Base-by-base conservation (phyloP, 1,140 invertebrate species). In the Pseudobourletiella spinata region DNA sequence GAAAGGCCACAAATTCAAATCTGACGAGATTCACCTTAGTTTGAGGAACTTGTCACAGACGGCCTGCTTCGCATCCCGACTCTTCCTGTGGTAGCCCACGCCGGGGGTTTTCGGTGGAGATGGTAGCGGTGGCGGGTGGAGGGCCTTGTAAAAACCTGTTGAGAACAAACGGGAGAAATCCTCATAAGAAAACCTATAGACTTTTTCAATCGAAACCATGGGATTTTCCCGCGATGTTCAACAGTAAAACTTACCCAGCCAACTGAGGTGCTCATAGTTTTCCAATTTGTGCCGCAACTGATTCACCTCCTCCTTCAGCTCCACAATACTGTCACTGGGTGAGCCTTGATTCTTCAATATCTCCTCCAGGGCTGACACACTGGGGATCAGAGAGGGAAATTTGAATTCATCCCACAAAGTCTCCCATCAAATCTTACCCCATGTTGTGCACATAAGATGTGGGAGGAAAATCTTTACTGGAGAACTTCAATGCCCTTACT, bases 11-110 rank as follows among this genome's bases (percentile, higher is more conserved):
- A n/a, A n/a, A n/a, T n/a, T n/a, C n/a, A n/a, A n/a, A n/a, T n/a
- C n/a, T n/a, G n/a, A n/a, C n/a, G n/a, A n/a, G n/a, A 48, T 43
- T 51, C 35, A 86, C 84, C 84, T 84, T 70, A 86, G 85, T 73
- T 81, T 81, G 63, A 81, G 76, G 74, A 86, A 87, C 74, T 85
- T 84, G 72, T 86, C 81, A 69, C 83, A 82, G 32, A 86, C 82
- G 61, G 77, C 75, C 70, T 81, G 78, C 70, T 84, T 83, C 56
- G 83, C 78, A 43, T 80, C 81, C 71, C 84, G 80, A 66, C 82
- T 84, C 73, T 83, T 83, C 59, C 82, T 76, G 57, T 82, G 63
- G 54, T 67, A 69, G 22, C 63, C 65, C n/a, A 63, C 51, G 6
- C 64, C 56, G 16, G 56, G n/a, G 4, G 61, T 29, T 56, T 39